Base-by-base conservation (phyloP, 1,140 invertebrate species). In the Coelopa frigida region DNA sequence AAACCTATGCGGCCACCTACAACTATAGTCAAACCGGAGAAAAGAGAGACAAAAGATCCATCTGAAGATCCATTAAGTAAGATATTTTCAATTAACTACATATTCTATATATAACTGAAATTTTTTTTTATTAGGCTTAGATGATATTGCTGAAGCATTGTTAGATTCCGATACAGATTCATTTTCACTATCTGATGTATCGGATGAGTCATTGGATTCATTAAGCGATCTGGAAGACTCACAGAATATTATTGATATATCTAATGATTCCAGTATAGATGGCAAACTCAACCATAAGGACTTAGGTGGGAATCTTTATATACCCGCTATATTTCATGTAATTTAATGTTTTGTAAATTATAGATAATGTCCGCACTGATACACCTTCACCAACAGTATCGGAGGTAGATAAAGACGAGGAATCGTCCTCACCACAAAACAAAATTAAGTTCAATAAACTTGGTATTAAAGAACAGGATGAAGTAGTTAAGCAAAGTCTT, bases 31-130 rank as follows among this genome's bases (percentile, higher is more conserved):
- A 50, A 41, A 20, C 48, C 48, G 1, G 48, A 50, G 21, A 50
- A 50, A 29, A 41, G 35, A 22, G 29, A 39, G 8, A 35, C 26
- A 14, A 50, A 46, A 20, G 48, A 50, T 46, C 48, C 48, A 20
- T 29, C 32, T 8, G 29, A 50, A 20, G 48, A 50, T 45, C 48
- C 48, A n/a, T 18, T 50, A 33, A 41, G 48, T 50, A 41, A 40
- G 37, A 21, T 6, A 40, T 23, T 40, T 40, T 40, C 14, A 20
- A 14, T 40, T 40, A 6, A n/a, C n/a, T 40, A 10, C 15, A 24
- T 40, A 40, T 4, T 3, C 26, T 23, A 40, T 6, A 40, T 40
- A 23, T 10, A 20, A 20, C 26, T 21, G 7, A 6, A 23, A 40
- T 44, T 35, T 21, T 46, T 29, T 31, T 21, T 17, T 0, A 17